Conservation (phyloP, 1,140 invertebrate species). For the Orussus abietinus region DNA sequence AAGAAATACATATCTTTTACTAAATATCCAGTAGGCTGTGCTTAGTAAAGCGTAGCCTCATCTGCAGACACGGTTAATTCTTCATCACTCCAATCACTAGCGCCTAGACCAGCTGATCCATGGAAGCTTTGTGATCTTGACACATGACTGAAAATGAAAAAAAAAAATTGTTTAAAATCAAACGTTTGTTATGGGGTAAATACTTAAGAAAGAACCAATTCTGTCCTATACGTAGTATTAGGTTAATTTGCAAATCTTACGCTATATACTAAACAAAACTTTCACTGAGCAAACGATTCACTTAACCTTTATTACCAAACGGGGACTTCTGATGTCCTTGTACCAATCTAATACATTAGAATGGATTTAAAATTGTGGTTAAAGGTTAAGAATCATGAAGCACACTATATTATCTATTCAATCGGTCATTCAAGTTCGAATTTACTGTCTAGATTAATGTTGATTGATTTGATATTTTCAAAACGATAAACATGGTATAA, state of each 20-base stretch:
- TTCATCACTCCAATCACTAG: constrained; percentile 38
- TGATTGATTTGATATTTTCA: too few relatives aligned
- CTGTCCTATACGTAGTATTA: neutral
- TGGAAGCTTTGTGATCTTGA: constrained; percentile 59
- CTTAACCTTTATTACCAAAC: constrained; percentile 5
- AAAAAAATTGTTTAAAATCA: constrained; percentile 7
- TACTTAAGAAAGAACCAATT: constrained; percentile 13
- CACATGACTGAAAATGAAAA: constrained; percentile 44
- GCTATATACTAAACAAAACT: constrained; percentile 10
- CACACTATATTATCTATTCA: too few relatives aligned
- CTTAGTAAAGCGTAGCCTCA: constrained; percentile 28
- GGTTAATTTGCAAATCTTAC: constrained; percentile 6
- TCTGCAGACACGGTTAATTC: constrained; percentile 37
- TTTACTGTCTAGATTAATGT: too few relatives aligned
- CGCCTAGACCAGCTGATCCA: constrained; percentile 39
- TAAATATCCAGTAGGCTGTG: too few relatives aligned
- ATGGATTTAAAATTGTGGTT: too few relatives aligned
- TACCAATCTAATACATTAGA: too few relatives aligned
- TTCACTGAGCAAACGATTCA: constrained; percentile 9
- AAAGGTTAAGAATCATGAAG: too few relatives aligned
- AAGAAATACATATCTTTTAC: too few relatives aligned
- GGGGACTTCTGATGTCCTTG: too few relatives aligned
- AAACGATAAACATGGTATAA: too few relatives aligned
- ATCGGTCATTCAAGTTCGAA: too few relatives aligned
- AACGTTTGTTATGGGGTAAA: neutral